A percentile compares a stretch with the other conserved stretches of the same genome.
phyloP scores from a whole-genome alignment of 2,888 invertebrate species.

The Dynastes tityus region DNA sequence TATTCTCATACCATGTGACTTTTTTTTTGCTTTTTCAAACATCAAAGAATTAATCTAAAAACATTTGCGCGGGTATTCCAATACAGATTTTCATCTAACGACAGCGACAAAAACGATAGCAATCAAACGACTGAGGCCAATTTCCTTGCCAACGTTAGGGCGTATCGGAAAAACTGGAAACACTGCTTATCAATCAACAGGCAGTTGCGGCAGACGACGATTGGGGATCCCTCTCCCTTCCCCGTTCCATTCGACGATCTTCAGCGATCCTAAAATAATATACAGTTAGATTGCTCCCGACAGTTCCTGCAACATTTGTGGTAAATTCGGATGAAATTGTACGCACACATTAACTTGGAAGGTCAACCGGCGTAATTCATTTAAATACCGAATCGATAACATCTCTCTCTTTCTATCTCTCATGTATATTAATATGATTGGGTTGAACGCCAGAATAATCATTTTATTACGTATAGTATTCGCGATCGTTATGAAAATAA shows the following conservation, averaged over 20 bases:
- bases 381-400: conserved; percentile 36
- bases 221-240: background rate
- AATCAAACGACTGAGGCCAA: too few species aligned
- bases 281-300: conserved; percentile 4
- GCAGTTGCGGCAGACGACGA: background rate
- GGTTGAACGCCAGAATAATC: conserved; percentile 27
- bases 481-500: conserved; percentile 7
- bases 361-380: conserved; percentile 29
- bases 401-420: conserved; percentile 14
- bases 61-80: too few species aligned
- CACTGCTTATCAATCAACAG: background rate
- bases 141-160: too few species aligned
- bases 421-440: conserved; percentile 40
- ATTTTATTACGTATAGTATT: conserved; percentile 12
- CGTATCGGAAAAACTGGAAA: too few species aligned
- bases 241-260: background rate
- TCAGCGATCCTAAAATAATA: conserved; percentile 21
- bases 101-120: too few species aligned
- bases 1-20: too few species aligned
- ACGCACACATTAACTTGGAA: conserved; percentile 17
- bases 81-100: too few species aligned
- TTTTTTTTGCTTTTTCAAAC: too few species aligned
- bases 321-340: conserved; percentile 4
- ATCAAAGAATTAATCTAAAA: too few species aligned
- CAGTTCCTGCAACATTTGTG: conserved; percentile 1